Evolutionary conservation across 2,888 invertebrate genomes (phyloP).

Genomic region (Crocallis elinguaria): DNA sequence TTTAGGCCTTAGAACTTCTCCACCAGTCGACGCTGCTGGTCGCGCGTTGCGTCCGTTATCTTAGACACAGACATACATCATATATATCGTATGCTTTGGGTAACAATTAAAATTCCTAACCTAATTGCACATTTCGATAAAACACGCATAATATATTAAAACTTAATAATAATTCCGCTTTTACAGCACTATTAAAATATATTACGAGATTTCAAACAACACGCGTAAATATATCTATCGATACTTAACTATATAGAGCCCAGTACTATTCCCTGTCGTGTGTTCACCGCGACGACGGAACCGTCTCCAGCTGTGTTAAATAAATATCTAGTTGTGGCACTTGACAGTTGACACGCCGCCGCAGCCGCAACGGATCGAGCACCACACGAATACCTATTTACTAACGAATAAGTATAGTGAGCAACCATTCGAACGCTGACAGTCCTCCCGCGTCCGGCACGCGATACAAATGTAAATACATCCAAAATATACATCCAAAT

Average conservation of each 20-base stretch:
- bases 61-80: conserved; percentile 56
- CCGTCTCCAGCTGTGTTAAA: conserved; percentile 53
- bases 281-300: conserved; percentile 43
- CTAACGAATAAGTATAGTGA: conserved; percentile 74
- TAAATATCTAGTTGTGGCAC: conserved; percentile 80
- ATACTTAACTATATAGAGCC: conserved; percentile 71
- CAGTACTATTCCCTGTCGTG: conserved; percentile 74
- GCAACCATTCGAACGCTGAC: conserved; percentile 77
- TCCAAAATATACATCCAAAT: conserved; percentile 79
- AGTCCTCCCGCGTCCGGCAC: conserved; percentile 56
- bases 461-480: conserved; percentile 71
- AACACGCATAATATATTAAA: conserved; percentile 72
- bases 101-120: conserved; percentile 75
- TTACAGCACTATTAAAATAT: conserved; percentile 70
- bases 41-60: conserved; percentile 42
- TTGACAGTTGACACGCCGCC: conserved; percentile 50
- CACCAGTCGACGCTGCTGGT: conserved; percentile 18
- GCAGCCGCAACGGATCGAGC: conserved; percentile 60
- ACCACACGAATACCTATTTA: conserved; percentile 72
- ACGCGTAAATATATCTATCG: conserved; percentile 69
- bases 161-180: conserved; percentile 69
- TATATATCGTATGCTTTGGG: conserved; percentile 72
- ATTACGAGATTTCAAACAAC: conserved; percentile 84
- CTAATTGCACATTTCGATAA: conserved; percentile 80
- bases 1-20: conserved; percentile 41